Base-by-base conservation (phyloP, 2,797 vertebrate species). In the Cryptoblepharus egeriae region DNA sequence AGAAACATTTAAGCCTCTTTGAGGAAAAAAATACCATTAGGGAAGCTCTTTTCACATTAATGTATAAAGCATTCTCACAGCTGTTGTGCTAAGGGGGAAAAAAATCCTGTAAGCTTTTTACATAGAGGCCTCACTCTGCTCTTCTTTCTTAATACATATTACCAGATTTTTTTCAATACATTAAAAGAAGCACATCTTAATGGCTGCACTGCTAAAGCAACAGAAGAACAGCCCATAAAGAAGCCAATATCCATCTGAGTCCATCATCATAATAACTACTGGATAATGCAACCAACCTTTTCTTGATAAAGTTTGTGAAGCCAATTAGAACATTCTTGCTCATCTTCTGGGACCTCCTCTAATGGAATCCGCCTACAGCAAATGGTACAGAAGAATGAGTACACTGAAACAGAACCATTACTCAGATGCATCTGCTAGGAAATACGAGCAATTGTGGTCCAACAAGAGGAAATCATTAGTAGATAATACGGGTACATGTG, bases 241-340 rank as follows among this genome's bases (percentile, higher is more conserved):
- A 64, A 15, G 13, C 30, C 37, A 28, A 20, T 30, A 35, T 57
- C 39, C 39, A 39, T 49, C 12, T 28, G 5, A 79, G 2, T 30
- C 67, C 45, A 37, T n/a, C 70, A 45, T 60, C 4, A 3, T 1
- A 61, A 52, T 15, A 68, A 30, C 28, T 39, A 55, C 55, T 74
- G 39, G 67, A 79, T 74, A 69, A 52, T 74, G 18, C 45, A 69
- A 71, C 95, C 90, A 71, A 99, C 99, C 97, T 99, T 99, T 93
- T 99, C 98, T 94, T 99, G 98, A 92, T 99, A 99, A 3, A 99
- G 96, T 89, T 96, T 98, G 91, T 99, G 97, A 11, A 99, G 97
- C 98, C 99, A 99, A 65, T 94, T 93, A 0, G 97, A 96, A 87
- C 98, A 99, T 80, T 96, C 94, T 2, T 95, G 92, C 83, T 99